Conservation (phyloP, 35 echinoderm and acorn worm species). For the Ptychodera flava region DNA sequence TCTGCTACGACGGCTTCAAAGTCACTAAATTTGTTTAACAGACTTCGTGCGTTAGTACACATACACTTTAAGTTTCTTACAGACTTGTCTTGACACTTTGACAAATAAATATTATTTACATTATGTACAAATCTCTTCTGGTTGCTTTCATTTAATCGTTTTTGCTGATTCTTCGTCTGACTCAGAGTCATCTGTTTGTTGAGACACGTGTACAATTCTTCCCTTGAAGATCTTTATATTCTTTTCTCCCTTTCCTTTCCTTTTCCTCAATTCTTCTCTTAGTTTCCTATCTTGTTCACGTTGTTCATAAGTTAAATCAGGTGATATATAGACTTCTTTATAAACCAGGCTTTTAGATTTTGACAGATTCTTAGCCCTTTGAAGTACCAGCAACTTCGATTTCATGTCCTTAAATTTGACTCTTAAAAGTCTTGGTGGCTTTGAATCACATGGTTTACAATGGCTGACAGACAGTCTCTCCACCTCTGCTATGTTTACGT, state of each 20-base stretch:
- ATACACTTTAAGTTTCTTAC: not conserved
- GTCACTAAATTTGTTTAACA: conserved; percentile 29
- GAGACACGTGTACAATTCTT: conserved; percentile 5
- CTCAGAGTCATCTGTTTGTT: not conserved
- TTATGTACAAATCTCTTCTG: not conserved
- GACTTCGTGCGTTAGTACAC: conserved; percentile 4
- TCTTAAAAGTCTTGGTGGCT: not conserved
- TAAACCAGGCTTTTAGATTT: not conserved
- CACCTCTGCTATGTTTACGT: not conserved
- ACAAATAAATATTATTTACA: conserved; percentile 6
- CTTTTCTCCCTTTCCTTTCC: conserved; percentile 16
- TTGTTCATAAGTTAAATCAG: conserved; percentile 32
- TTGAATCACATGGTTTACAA: not conserved
- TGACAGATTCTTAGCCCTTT: not conserved
- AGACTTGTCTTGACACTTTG: not conserved
- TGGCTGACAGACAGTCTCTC: not conserved
- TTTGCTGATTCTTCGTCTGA: not conserved
- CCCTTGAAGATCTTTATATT: conserved; percentile 17
- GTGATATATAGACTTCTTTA: conserved; percentile 13
- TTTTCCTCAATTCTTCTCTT: conserved; percentile 12
- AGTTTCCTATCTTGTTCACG: conserved; percentile 11
- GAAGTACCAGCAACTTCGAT: not conserved
- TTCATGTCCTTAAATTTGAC: not conserved
- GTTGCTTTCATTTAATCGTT: conserved; percentile 5
- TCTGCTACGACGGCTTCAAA: conserved; percentile 6